These are phyloP conservation scores for Lagodon rhomboides DNA, from an alignment of 2,797 vertebrate genomes.

Conservation along the genomic window DNA sequence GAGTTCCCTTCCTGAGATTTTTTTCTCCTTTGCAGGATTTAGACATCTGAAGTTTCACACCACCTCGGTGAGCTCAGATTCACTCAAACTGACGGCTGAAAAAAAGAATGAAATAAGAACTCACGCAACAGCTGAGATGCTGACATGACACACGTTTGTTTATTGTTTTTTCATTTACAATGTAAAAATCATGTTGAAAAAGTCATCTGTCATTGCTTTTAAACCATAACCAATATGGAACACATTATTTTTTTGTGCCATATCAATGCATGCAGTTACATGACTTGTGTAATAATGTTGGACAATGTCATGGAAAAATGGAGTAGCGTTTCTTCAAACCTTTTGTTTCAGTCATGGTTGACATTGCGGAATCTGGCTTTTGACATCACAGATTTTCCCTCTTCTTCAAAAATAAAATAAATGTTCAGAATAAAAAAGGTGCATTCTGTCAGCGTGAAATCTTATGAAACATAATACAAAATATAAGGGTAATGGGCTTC, in stretches of 20 bases:
- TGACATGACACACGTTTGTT: slow-evolving; percentile 60
- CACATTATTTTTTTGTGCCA: slow-evolving; percentile 29
- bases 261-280: slow-evolving; percentile 51
- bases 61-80: slow-evolving; percentile 5
- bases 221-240: slow-evolving; percentile 48
- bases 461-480: slow-evolving; percentile 65
- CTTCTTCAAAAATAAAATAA: slow-evolving; percentile 41
- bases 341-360: slow-evolving; percentile 22
- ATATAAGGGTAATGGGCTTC: slow-evolving; percentile 52
- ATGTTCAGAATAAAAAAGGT: slow-evolving; percentile 63
- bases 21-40: slow-evolving; percentile 18
- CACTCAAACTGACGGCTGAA: slow-evolving; percentile 11
- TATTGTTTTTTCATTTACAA: slow-evolving; percentile 66
- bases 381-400: slow-evolving; percentile 20
- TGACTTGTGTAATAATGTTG: slow-evolving; percentile 26
- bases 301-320: slow-evolving; percentile 3
- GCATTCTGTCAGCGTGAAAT: slow-evolving; percentile 66
- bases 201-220: slow-evolving; percentile 49
- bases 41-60: slow-evolving; percentile 20
- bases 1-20: slow-evolving; percentile 32
- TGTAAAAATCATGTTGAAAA: slow-evolving; percentile 50
- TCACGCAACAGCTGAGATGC: slow-evolving; percentile 34
- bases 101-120: slow-evolving; percentile 37
- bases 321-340: slow-evolving; percentile 34
- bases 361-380: slow-evolving; percentile 15